phyloP scores from a whole-genome alignment of 2,888 invertebrate species.

The Synanthedon myopaeformis region DNA sequence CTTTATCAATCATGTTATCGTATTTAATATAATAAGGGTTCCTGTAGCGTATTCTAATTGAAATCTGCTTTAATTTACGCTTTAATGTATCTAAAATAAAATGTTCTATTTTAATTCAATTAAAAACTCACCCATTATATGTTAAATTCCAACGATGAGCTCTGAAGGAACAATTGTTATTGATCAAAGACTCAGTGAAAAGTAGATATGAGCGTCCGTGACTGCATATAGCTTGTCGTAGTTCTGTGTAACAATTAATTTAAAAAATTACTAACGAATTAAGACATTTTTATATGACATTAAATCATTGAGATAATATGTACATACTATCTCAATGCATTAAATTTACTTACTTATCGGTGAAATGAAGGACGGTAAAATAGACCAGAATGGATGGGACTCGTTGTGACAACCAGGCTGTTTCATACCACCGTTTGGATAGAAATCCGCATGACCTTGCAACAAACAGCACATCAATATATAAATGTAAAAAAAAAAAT shows the following conservation, averaged over 20 bases:
- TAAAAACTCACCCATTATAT: constrained; percentile 41
- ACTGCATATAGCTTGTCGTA: constrained; percentile 71
- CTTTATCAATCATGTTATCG: too few relatives aligned
- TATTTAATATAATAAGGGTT: too few relatives aligned
- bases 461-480: too few relatives aligned
- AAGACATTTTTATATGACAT: neutral
- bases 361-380: constrained; percentile 28
- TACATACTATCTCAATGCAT: too few relatives aligned
- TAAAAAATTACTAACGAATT: neutral
- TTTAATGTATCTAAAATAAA: neutral
- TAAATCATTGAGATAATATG: too few relatives aligned
- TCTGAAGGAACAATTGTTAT: constrained; percentile 64
- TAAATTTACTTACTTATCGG: constrained; percentile 39
- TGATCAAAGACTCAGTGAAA: constrained; percentile 69
- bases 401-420: constrained; percentile 73
- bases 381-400: constrained; percentile 33
- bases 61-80: too few relatives aligned
- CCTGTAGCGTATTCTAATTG: too few relatives aligned
- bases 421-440: constrained; percentile 75
- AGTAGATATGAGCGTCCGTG: constrained; percentile 72
- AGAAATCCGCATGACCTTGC: constrained; percentile 73
- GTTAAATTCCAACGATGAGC: constrained; percentile 67
- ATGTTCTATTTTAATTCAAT: neutral
- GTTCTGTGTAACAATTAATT: constrained; percentile 27
- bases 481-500: constrained; percentile 12